Evolutionary conservation across 2,888 invertebrate species (phyloP).

Genomic region (Dione vanillae): DNA sequence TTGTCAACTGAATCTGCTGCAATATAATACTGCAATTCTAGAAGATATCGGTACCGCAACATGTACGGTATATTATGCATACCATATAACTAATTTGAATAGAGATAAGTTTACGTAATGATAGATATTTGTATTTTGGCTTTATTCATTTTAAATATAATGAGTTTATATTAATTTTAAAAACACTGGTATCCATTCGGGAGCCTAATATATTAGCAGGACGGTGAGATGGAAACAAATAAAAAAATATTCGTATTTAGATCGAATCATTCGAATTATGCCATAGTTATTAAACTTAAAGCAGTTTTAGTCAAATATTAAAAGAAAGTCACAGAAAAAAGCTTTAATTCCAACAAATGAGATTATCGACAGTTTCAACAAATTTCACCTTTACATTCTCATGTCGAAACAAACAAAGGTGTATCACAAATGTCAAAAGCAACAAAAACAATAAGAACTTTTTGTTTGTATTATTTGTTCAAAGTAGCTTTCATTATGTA

Average conservation of each 20-base stretch:
- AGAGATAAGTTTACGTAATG: not conserved
- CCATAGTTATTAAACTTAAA: no score
- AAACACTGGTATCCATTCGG: no score
- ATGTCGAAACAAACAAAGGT: conserved; percentile 11
- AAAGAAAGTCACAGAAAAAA: no score
- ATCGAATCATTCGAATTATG: no score
- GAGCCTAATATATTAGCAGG: no score
- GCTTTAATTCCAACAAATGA: not conserved
- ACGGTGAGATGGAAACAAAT: no score
- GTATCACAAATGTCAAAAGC: conserved; percentile 8
- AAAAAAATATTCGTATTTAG: no score
- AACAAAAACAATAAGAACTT: conserved; percentile 14
- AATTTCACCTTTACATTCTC: conserved; percentile 3
- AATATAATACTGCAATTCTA: conserved; percentile 16
- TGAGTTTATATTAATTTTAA: not conserved
- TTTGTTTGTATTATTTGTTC: conserved; percentile 9
- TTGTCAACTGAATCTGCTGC: conserved; percentile 9
- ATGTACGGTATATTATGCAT: not conserved
- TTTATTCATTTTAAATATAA: no score
- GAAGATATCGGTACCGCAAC: conserved; percentile 3
- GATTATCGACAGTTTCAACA: not conserved
- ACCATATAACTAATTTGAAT: not conserved
- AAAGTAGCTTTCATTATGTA: conserved; percentile 5
- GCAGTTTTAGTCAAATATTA: no score
- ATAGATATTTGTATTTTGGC: no score